A percentile compares a stretch with the other conserved stretches of the same genome.
Evolutionary conservation across 2,113 vertebrate genomes (phyloP).

Genomic region (Mohoua ochrocephala): DNA sequence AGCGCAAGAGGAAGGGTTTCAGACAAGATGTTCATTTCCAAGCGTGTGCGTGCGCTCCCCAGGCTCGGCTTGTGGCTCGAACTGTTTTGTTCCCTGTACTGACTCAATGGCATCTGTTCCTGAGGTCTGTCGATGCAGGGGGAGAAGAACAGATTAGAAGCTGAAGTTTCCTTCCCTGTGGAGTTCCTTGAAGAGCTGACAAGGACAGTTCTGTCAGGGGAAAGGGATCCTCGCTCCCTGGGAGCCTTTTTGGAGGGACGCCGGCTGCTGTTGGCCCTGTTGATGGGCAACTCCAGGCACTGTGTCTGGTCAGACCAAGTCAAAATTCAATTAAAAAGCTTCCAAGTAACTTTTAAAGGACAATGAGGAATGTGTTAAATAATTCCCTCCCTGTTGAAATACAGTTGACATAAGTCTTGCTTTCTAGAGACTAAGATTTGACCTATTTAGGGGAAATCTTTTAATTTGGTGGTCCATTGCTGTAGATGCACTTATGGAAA

Average conservation of each 20-base stretch:
- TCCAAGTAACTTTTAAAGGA: not conserved
- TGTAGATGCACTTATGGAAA: not conserved
- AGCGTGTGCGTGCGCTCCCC: not conserved
- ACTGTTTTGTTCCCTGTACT: not conserved
- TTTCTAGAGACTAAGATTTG: not conserved
- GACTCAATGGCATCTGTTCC: constrained; percentile 34
- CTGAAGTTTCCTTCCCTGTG: not conserved
- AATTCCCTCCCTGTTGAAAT: not conserved
- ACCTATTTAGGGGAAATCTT: not conserved
- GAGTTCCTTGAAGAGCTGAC: not conserved
- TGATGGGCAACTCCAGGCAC: not conserved
- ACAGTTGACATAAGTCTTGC: not conserved
- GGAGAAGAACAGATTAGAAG: not conserved
- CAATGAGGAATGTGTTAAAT: not conserved
- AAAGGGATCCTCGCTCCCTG: not conserved
- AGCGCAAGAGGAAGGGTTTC: not conserved
- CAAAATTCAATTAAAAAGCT: not conserved
- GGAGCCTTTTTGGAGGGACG: not conserved
- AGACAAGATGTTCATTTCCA: not conserved
- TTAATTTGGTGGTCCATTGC: not conserved
- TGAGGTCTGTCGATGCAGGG: not conserved
- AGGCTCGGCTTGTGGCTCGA: not conserved
- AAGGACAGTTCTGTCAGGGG: not conserved
- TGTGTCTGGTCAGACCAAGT: not conserved
- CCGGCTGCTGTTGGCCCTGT: not conserved